Conservation (phyloP, 2,113 vertebrate genomes). For the Uria lomvia region DNA sequence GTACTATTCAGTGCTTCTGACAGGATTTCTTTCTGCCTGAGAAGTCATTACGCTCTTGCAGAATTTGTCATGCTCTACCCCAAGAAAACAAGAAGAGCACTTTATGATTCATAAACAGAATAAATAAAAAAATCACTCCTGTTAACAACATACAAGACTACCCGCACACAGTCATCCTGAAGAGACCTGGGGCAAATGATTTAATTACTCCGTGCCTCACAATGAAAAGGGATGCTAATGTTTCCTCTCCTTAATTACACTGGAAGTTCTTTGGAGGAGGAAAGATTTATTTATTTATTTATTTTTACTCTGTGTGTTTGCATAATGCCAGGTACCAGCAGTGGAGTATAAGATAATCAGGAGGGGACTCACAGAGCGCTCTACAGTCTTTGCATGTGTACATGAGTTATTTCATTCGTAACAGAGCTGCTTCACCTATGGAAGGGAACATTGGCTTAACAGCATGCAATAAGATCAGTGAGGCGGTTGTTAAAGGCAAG, state of each 20-base stretch:
- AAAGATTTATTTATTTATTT: neutral
- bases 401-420: neutral
- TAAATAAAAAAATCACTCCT: neutral
- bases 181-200: neutral
- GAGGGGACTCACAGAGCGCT: neutral
- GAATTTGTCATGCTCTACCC: neutral
- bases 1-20: neutral
- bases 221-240: neutral
- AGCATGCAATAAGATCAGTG: neutral
- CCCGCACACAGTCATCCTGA: neutral
- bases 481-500: neutral
- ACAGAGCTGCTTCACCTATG: neutral
- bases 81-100: neutral
- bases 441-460: neutral
- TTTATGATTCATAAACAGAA: neutral
- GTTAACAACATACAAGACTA: neutral
- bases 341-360: neutral
- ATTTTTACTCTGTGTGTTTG: too few species aligned
- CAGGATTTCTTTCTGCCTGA: neutral
- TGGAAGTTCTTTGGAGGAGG: neutral
- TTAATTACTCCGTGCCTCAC: neutral
- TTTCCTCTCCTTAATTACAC: neutral
- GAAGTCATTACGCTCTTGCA: neutral
- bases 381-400: neutral
- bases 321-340: neutral